Evolutionary conservation across 2,888 invertebrate species (phyloP).

Genomic region (Drosophila vallismaia): DNA sequence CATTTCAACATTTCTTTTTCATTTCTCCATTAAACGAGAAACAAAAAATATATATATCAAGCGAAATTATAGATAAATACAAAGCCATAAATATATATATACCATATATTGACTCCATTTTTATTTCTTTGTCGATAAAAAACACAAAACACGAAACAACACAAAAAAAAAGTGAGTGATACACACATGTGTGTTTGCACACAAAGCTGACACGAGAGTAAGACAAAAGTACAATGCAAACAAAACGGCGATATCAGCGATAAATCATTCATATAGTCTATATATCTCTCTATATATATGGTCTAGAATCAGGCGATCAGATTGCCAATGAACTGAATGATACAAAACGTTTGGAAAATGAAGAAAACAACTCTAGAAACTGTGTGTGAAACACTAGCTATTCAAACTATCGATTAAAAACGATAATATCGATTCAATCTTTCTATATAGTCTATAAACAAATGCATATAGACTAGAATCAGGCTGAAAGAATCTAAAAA

Average conservation of each 20-base stretch:
- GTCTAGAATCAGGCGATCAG: slow-evolving; percentile 11
- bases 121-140: slow-evolving; percentile 48
- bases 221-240: slow-evolving; percentile 39
- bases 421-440: too few species aligned
- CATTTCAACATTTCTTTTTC: slow-evolving; percentile 27
- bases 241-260: slow-evolving; percentile 37
- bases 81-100: background rate
- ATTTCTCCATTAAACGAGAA: slow-evolving; percentile 26
- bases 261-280: slow-evolving; percentile 27
- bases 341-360: too few species aligned
- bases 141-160: background rate
- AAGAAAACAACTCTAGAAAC: too few species aligned
- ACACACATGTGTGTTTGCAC: slow-evolving; percentile 3
- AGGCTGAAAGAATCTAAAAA: background rate
- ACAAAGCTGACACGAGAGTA: slow-evolving; percentile 30
- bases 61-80: slow-evolving; percentile 33
- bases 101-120: slow-evolving; percentile 26
- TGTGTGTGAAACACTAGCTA: too few species aligned
- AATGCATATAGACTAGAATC: too few species aligned
- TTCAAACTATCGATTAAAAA: too few species aligned
- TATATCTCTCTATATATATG: background rate
- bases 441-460: too few species aligned
- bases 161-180: background rate
- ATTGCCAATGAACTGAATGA: slow-evolving; percentile 3
- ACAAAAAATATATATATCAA: background rate